A percentile compares a stretch with the other conserved stretches of the same genome.
These are phyloP conservation scores for Neoitamus cyanurus DNA, from an alignment of 2,888 invertebrate species.

Conservation along the genomic window DNA sequence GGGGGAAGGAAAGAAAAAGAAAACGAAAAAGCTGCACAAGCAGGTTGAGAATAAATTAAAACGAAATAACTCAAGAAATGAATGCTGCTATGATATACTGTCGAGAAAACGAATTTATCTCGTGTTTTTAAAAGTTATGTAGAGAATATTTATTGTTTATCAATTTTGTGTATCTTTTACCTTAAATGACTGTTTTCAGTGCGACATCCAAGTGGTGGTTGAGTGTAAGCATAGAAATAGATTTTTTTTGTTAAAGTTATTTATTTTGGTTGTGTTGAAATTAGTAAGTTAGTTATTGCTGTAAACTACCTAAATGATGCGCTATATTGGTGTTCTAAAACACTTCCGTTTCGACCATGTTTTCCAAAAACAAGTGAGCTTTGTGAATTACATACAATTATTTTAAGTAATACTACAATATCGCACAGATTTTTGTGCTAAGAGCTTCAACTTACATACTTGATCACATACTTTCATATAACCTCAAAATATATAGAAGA, in stretches of 20 bases:
- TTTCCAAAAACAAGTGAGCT: not conserved
- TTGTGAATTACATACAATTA: no score
- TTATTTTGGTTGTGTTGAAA: not conserved
- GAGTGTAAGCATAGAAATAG: slow-evolving; percentile 36
- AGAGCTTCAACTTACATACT: no score
- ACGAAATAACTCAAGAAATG: slow-evolving; percentile 19
- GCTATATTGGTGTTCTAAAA: not conserved
- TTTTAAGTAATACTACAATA: no score
- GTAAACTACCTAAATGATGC: not conserved
- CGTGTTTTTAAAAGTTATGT: not conserved
- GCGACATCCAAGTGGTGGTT: slow-evolving; percentile 48
- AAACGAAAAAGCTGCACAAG: slow-evolving; percentile 25
- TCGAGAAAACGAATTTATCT: not conserved
- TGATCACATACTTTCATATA: no score
- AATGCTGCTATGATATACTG: slow-evolving; percentile 27
- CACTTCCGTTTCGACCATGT: not conserved
- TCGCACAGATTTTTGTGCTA: no score
- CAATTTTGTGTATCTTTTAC: slow-evolving; percentile 48
- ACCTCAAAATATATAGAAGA: no score
- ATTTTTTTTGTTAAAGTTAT: slow-evolving; percentile 3
- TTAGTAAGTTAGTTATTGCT: not conserved
- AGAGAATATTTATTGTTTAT: not conserved
- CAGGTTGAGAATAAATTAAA: not conserved
- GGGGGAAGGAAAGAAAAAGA: not conserved
- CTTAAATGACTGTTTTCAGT: slow-evolving; percentile 50